Percentiles rank a stretch among this genome's conserved stretches.
Conservation (phyloP, 2,888 invertebrate genomes). For the Apamea monoglypha region DNA sequence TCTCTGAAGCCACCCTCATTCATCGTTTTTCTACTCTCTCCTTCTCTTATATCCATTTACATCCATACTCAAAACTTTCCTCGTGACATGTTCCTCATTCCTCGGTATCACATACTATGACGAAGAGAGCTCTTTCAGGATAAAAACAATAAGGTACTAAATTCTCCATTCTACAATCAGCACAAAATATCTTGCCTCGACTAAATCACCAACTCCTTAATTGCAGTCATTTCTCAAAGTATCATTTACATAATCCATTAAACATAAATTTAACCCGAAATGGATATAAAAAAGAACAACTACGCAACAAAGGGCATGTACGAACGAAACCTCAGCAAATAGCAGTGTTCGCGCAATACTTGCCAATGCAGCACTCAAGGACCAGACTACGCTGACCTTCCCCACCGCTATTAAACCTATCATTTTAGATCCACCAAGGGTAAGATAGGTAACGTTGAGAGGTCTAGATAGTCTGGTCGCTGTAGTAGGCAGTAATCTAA, state of each 20-base stretch:
- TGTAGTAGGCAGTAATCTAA: constrained; percentile 87
- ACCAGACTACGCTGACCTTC: constrained; percentile 70
- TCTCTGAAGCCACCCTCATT: background rate
- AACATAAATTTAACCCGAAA: constrained; percentile 41
- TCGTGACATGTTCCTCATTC: background rate
- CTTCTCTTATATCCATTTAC: background rate
- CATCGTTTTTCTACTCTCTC: background rate
- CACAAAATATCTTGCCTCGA: constrained; percentile 15
- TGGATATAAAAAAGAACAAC: constrained; percentile 60
- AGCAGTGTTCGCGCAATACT: constrained; percentile 82
- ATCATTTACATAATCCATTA: constrained; percentile 51
- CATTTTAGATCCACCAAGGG: constrained; percentile 42
- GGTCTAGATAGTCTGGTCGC: constrained; percentile 75
- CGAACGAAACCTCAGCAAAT: constrained; percentile 83
- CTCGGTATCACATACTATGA: too few species aligned
- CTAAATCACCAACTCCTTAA: constrained; percentile 17
- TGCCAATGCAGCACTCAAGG: constrained; percentile 74
- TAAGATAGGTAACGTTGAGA: constrained; percentile 36
- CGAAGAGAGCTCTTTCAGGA: background rate
- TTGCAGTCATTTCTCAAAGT: constrained; percentile 35
- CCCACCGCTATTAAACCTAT: constrained; percentile 44
- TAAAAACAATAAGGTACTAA: background rate
- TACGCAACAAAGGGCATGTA: constrained; percentile 70
- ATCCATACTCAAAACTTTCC: background rate
- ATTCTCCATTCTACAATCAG: constrained; percentile 1